Evolutionary conservation across 2,888 invertebrate genomes (phyloP).

Genomic region (Eupelmus urozonus): DNA sequence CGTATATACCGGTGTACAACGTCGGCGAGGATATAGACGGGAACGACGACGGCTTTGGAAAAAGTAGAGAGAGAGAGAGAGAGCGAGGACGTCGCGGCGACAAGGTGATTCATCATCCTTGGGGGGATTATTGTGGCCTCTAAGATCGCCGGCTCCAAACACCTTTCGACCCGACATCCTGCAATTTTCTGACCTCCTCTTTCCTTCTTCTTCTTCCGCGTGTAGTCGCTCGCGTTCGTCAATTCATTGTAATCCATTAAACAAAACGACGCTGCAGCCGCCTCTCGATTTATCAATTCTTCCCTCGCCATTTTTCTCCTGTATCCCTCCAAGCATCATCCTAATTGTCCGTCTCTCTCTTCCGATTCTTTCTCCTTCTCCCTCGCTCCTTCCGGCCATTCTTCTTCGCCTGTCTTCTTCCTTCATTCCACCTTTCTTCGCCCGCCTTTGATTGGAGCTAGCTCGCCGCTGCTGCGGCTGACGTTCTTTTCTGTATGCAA

Average conservation of each 20-base stretch:
- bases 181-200: constrained; percentile 46
- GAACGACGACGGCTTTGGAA: neutral
- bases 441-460: constrained; percentile 5
- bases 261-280: constrained; percentile 34
- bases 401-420: neutral
- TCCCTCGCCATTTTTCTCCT: constrained; percentile 26
- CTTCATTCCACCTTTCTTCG: neutral
- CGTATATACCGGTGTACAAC: neutral
- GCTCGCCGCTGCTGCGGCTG: constrained; percentile 35
- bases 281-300: constrained; percentile 51
- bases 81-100: constrained; percentile 47
- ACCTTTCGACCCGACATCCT: constrained; percentile 47
- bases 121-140: constrained; percentile 67
- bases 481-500: constrained; percentile 6
- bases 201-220: neutral
- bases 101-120: constrained; percentile 71
- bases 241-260: constrained; percentile 56
- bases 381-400: neutral
- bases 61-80: constrained; percentile 13
- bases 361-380: neutral
- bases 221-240: constrained; percentile 16
- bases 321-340: neutral
- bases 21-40: neutral
- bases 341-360: constrained; percentile 20
- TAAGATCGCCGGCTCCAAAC: constrained; percentile 53